Evolutionary conservation across 2,888 invertebrate genomes (phyloP), one percentile per base, ranked within the genome.

Genomic region (Ennomos fuscantarius): DNA sequence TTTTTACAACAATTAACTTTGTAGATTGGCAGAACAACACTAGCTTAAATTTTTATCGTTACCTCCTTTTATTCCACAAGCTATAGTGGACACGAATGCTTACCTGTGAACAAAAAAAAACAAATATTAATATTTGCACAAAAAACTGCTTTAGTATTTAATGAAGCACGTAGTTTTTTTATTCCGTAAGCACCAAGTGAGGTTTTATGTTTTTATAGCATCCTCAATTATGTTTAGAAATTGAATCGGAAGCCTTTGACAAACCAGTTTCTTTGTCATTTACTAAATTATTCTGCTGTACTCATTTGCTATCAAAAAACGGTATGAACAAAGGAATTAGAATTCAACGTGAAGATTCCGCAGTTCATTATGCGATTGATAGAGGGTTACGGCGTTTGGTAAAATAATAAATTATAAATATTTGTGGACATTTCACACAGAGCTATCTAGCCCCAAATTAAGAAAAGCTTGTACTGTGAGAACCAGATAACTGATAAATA

Each of bases 101-200:
- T 62, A 66, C 63, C 66, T 63, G 66, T 8, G 43, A 57, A 60
- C 50, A 60, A 61, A 33, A 60, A n/a, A 24, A 55, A 45, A 49
- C 40, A 43, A 33, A 8, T 9, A 39, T 12, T n/a, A 8, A 34
- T 51, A 51, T 49, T 42, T 32, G 43, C 8, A 9, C 35, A 9
- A 53, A 31, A 9, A 13, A 24, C 24, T 10, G 15, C 15, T 40
- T 10, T 10, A 11, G 12, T 37, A 10, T 11, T n/a, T 42, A 42
- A 11, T 42, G 32, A 32, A 42, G 32, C 11, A 37, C 11, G 10
- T 2, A 37, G n/a, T 37, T 24, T 41, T 41, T 31, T 41, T 31
- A 9, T 24, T 15, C 40, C 13, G 36, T 37, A 11, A n/a, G 69
- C 69, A 66, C 60, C 57, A 24, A 44, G 13, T 35, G 52, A 46